Base-by-base conservation (phyloP, 2,797 vertebrate species). In the Halcyon chelicuti region DNA sequence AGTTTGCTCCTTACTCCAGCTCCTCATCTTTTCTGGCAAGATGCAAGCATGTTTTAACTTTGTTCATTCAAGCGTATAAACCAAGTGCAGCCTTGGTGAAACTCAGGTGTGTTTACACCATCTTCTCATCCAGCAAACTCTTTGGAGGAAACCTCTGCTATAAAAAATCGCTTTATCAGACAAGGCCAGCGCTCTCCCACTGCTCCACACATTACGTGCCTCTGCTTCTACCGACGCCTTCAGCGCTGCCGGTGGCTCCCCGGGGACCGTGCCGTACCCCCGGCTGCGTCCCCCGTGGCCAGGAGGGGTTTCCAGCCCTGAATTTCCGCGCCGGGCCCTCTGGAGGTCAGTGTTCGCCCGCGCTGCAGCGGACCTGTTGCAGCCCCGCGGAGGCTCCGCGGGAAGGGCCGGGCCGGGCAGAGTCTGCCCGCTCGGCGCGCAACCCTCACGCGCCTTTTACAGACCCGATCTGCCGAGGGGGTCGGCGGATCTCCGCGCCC, bases 301-400 rank as follows among this genome's bases (percentile, higher is more conserved):
- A 12, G 76, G 35, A 66, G 70, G 70, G 91, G 19, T 33, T 61
- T 19, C 58, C 75, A 19, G 65, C 88, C 71, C 89, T 94, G 95
- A 95, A 88, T 79, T 95, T 92, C 90, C 70, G 65, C 77, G 67
- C 55, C 40, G 89, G 95, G 83, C 90, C 57, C 98, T 96, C 98
- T 97, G 96, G 98, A 97, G 98, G 98, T 97, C 98, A 94, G 95
- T 97, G 96, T 97, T 39, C 23, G 65, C 89, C 95, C 93, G 94
- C 89, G 96, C 94, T 86, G 94, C 76, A 17, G 86, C 77, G 71
- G 92, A 98, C 96, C 93, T 97, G 96, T 97, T 97, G 97, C 92
- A 62, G 88, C 79, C 83, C 91, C 88, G 95, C 94, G 90, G 86
- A 68, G 40, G 82, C 94, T 97, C 97, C 96, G 97, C 75, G 51